A percentile compares a stretch with the other conserved stretches of the same genome.
phyloP scores from a whole-genome alignment of 2,888 invertebrate genomes.

The Gnatocerus cornutus region DNA sequence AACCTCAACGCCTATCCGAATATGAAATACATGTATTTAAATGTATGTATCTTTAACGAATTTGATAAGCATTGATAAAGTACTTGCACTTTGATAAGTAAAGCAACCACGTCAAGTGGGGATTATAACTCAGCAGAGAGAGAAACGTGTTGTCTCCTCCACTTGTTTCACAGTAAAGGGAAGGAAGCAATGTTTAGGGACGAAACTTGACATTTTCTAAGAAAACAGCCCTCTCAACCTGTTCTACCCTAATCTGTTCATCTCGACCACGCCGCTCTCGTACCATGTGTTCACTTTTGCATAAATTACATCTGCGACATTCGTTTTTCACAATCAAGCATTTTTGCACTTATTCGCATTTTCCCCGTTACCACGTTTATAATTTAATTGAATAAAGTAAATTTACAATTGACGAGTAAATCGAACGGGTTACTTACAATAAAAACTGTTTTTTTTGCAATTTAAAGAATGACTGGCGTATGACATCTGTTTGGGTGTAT shows the following conservation, averaged over 20 bases:
- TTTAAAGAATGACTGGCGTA: too few relatives aligned
- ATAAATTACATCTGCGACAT: conserved; percentile 21
- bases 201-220: conserved; percentile 35
- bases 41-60: conserved; percentile 21
- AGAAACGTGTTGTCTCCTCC: conserved; percentile 10
- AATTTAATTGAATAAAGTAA: too few relatives aligned
- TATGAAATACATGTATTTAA: conserved; percentile 21
- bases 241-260: conserved; percentile 39
- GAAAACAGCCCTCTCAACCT: conserved; percentile 36
- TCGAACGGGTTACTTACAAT: background rate
- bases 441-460: too few relatives aligned
- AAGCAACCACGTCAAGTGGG: conserved; percentile 14
- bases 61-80: conserved; percentile 30
- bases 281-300: conserved; percentile 20
- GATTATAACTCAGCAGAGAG: conserved; percentile 9
- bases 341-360: conserved; percentile 1
- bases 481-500: too few relatives aligned
- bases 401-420: too few relatives aligned
- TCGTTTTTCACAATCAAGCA: conserved; percentile 2
- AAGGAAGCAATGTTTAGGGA: conserved; percentile 22
- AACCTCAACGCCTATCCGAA: too few relatives aligned
- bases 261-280: conserved; percentile 16
- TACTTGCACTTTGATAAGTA: conserved; percentile 26
- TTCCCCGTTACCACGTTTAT: too few relatives aligned
- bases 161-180: conserved; percentile 4